A percentile compares a stretch with the other conserved stretches of the same genome.
These are phyloP conservation scores for Listrodromus nycthemerus DNA, from an alignment of 2,888 invertebrate genomes.

Conservation along the genomic window DNA sequence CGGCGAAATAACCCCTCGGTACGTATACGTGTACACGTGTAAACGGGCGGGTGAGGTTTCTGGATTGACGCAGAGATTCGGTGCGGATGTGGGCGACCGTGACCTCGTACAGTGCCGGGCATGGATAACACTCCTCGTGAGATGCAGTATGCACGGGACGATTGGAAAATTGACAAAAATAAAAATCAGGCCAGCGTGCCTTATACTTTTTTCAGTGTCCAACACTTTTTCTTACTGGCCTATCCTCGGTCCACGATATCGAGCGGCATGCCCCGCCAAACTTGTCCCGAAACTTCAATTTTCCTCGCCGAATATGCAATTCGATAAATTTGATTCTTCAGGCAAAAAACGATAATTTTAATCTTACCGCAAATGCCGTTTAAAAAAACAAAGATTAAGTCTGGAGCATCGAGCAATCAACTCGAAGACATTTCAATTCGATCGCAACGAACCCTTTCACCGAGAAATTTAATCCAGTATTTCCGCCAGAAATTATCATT, in stretches of 20 bases:
- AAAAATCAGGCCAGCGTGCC: constrained; percentile 19
- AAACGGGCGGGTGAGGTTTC: not conserved
- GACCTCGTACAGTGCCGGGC: constrained; percentile 43
- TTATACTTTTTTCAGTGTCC: not conserved
- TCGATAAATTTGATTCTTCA: not conserved
- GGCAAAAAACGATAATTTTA: not conserved
- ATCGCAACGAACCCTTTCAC: not conserved
- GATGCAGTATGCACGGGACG: constrained; percentile 37
- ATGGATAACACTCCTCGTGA: not conserved
- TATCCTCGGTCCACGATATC: not conserved
- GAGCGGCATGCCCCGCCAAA: not conserved
- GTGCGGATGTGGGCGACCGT: constrained; percentile 51
- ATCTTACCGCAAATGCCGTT: not conserved
- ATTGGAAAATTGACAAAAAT: constrained; percentile 39
- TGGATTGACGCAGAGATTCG: constrained; percentile 48
- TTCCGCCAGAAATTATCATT: not conserved
- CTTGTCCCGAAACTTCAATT: not conserved
- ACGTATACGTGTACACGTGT: not conserved
- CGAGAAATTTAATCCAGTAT: not conserved
- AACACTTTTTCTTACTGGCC: too few relatives aligned
- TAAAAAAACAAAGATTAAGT: not conserved
- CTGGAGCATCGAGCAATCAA: not conserved
- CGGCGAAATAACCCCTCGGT: not conserved
- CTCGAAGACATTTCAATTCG: not conserved
- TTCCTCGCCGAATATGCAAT: not conserved